phyloP scores from a whole-genome alignment of 2,888 invertebrate species.

The Drosophila borealis region DNA sequence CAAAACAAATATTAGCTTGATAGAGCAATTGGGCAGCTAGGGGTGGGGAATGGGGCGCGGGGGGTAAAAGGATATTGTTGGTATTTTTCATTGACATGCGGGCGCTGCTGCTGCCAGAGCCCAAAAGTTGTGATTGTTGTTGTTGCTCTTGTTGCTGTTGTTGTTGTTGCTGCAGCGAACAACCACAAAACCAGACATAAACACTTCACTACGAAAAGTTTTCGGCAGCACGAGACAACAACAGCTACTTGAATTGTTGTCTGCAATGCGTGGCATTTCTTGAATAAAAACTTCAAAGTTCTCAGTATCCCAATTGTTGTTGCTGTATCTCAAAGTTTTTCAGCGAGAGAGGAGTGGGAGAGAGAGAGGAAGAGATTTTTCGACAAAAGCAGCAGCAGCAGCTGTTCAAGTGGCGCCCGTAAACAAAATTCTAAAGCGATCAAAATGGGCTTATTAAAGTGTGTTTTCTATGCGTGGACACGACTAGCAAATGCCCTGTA shows the following conservation, averaged over 20 bases:
- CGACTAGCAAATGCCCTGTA: constrained; percentile 15
- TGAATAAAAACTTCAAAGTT: constrained; percentile 42
- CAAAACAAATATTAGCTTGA: constrained; percentile 47
- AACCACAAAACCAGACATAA: constrained; percentile 67
- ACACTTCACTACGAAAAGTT: constrained; percentile 60
- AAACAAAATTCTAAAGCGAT: constrained; percentile 19
- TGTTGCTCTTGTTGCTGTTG: constrained; percentile 7
- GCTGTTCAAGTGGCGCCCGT: constrained; percentile 31
- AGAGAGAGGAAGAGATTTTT: constrained; percentile 3
- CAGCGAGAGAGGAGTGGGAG: neutral
- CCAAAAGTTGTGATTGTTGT: constrained; percentile 1
- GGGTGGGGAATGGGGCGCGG: neutral
- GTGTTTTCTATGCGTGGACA: neutral
- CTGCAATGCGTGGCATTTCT: constrained; percentile 24
- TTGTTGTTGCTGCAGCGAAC: constrained; percentile 19
- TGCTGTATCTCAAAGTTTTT: constrained; percentile 53
- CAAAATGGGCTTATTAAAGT: constrained; percentile 20
- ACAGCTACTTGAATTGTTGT: constrained; percentile 20
- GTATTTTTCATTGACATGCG: constrained; percentile 46
- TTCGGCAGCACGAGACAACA: constrained; percentile 10
- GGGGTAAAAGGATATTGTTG: constrained; percentile 14
- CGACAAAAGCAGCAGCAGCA: constrained; percentile 15
- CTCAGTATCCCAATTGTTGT: constrained; percentile 31
- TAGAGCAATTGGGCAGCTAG: neutral
- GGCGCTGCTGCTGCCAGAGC: constrained; percentile 12